Conservation (phyloP, 2,797 vertebrate genomes). For the Triplophysa bombifrons region DNA sequence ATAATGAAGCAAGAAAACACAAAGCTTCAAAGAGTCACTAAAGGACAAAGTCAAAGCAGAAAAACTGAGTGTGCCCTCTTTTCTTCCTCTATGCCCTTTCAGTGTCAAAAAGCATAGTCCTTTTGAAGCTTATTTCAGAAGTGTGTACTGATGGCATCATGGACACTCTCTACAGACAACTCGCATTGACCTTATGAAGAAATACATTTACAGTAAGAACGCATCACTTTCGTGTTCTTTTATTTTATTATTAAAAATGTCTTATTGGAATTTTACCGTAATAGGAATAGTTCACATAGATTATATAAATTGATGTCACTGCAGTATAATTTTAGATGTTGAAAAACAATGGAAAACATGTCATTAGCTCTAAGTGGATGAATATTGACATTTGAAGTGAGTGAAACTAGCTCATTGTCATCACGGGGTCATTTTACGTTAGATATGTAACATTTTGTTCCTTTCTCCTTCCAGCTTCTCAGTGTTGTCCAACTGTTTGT, state of each 20-base stretch:
- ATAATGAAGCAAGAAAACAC: constrained; percentile 41
- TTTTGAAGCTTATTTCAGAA: constrained; percentile 56
- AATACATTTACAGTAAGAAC: neutral
- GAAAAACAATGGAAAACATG: no score
- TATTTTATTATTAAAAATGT: neutral
- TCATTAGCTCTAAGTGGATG: no score
- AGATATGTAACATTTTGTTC: neutral
- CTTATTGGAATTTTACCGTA: neutral
- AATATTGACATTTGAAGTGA: no score
- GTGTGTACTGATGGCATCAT: constrained; percentile 38
- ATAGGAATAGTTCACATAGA: no score
- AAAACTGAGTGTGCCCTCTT: constrained; percentile 37
- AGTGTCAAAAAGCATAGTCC: constrained; percentile 38
- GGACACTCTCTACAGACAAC: neutral
- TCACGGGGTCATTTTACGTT: no score
- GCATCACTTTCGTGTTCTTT: neutral
- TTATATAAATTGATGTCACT: no score
- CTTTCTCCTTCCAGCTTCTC: neutral
- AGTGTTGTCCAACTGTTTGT: neutral
- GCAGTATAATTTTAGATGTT: no score
- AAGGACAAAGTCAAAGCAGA: constrained; percentile 56
- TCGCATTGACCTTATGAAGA: neutral
- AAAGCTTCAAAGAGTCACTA: constrained; percentile 52
- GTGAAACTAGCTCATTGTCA: no score
- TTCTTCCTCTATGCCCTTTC: constrained; percentile 51